Percentiles rank a stretch among this genome's conserved stretches.
Conservation (phyloP, 2,797 vertebrate genomes). For the Glossophaga mutica region DNA sequence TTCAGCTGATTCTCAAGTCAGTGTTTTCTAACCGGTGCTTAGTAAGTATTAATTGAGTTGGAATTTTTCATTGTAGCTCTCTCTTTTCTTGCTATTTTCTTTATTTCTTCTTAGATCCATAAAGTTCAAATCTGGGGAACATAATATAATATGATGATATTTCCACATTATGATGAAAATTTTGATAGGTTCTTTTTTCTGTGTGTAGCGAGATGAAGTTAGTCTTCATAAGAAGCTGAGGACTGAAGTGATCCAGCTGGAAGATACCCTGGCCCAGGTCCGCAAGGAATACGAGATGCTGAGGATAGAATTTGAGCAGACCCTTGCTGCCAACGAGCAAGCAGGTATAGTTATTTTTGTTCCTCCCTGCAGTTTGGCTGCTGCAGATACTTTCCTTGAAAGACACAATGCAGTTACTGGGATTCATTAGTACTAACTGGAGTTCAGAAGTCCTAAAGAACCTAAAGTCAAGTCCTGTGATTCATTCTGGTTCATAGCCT, state of each 20-base stretch:
- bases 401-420: not conserved
- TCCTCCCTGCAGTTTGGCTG: not conserved
- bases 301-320: constrained; percentile 98
- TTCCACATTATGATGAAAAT: not conserved
- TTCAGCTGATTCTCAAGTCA: not conserved
- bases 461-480: not conserved
- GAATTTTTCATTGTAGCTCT: not conserved
- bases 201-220: constrained; percentile 92
- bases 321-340: constrained; percentile 97
- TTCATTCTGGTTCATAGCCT: not conserved
- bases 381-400: not conserved
- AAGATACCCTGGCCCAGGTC: constrained; percentile 97
- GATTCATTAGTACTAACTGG: not conserved
- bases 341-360: constrained; percentile 84
- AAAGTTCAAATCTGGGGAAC: constrained; percentile 11
- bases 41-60: not conserved
- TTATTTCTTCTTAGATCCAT: not conserved
- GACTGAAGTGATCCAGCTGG: constrained; percentile 97
- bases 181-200: constrained; percentile 5
- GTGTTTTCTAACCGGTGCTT: not conserved
- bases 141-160: not conserved
- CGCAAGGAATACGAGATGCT: constrained; percentile 99
- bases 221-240: constrained; percentile 96
- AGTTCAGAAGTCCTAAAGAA: not conserved
- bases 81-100: not conserved